Evolutionary conservation across 2,888 invertebrate species (phyloP).

Genomic region (Oasisia sp.): DNA sequence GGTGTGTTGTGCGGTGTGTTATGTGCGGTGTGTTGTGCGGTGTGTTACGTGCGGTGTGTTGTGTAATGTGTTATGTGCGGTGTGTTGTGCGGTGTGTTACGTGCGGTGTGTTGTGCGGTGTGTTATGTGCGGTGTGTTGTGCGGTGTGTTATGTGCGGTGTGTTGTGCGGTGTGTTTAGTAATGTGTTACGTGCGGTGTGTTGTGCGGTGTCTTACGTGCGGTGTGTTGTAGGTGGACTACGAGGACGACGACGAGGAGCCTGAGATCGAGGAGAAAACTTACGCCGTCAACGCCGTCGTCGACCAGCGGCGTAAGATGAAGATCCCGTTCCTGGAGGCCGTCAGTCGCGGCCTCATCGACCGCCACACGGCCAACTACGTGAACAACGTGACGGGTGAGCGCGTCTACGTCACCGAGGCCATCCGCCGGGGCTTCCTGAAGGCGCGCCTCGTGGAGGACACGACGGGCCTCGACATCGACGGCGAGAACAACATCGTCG

Average conservation of each 20-base stretch:
- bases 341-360: constrained; percentile 45
- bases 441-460: constrained; percentile 50
- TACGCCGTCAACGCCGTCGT: constrained; percentile 45
- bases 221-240: constrained; percentile 37
- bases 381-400: constrained; percentile 43
- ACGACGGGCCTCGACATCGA: constrained; percentile 56
- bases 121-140: no score
- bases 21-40: no score
- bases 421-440: constrained; percentile 43
- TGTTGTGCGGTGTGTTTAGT: no score
- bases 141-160: no score
- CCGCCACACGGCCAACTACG: constrained; percentile 41
- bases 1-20: no score
- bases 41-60: no score
- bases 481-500: constrained; percentile 57
- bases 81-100: no score
- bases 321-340: constrained; percentile 42
- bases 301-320: constrained; percentile 39
- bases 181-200: no score
- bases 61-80: no score
- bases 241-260: constrained; percentile 33
- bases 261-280: constrained; percentile 38
- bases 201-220: no score
- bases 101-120: no score
- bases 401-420: constrained; percentile 43